A percentile compares a stretch with the other conserved stretches of the same genome.
phyloP scores from a whole-genome alignment of 2,113 vertebrate species.

The Mustela lutreola region DNA sequence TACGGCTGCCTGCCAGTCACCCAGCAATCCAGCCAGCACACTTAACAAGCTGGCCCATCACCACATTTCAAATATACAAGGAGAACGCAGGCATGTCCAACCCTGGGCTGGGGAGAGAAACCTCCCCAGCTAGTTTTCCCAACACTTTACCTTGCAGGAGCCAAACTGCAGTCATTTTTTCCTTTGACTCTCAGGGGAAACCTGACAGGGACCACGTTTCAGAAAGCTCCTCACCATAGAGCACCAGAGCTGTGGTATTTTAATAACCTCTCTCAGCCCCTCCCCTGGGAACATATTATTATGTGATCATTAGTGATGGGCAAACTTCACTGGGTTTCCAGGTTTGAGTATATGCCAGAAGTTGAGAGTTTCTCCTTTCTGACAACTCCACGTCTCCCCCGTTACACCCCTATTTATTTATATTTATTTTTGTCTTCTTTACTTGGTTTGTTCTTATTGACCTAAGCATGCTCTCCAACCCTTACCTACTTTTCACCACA shows the following conservation, averaged over 20 bases:
- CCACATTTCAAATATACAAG: slow-evolving; percentile 54
- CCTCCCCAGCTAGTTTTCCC: slow-evolving; percentile 41
- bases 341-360: slow-evolving; percentile 64
- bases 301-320: slow-evolving; percentile 73
- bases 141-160: slow-evolving; percentile 55
- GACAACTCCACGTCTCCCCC: not conserved
- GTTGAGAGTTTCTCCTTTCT: slow-evolving; percentile 39
- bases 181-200: slow-evolving; percentile 71
- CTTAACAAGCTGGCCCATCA: slow-evolving; percentile 80
- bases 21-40: slow-evolving; percentile 68
- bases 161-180: slow-evolving; percentile 32
- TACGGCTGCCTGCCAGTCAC: slow-evolving; percentile 77
- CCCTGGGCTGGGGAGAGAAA: slow-evolving; percentile 4
- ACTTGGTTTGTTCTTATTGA: slow-evolving; percentile 21
- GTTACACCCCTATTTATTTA: not conserved
- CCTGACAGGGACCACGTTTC: slow-evolving; percentile 53
- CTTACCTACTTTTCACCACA: not conserved
- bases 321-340: slow-evolving; percentile 72
- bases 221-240: slow-evolving; percentile 30
- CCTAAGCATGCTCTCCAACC: not conserved
- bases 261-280: slow-evolving; percentile 63
- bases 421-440: slow-evolving; percentile 15
- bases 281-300: slow-evolving; percentile 69
- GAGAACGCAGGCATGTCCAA: slow-evolving; percentile 30
- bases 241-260: slow-evolving; percentile 71